Evolutionary conservation across 2,113 vertebrate species (phyloP).

Genomic region (Myotis davidii): DNA sequence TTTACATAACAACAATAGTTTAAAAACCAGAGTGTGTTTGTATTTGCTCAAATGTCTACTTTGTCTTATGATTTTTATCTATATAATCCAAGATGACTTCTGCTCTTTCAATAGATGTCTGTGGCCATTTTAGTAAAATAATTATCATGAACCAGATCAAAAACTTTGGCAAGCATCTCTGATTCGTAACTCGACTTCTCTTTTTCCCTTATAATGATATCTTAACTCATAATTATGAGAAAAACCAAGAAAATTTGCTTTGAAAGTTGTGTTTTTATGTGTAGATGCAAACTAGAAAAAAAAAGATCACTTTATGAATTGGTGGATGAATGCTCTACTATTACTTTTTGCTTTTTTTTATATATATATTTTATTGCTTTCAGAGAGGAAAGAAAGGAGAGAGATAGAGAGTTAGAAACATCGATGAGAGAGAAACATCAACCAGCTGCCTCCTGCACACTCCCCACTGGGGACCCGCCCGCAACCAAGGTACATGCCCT

Average conservation of each 20-base stretch:
- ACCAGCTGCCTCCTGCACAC: no score
- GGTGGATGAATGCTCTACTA: neutral
- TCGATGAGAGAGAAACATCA: no score
- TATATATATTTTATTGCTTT: no score
- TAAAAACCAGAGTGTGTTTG: neutral
- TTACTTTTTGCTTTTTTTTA: neutral
- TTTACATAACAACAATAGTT: neutral
- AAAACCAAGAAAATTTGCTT: neutral
- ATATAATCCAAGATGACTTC: neutral
- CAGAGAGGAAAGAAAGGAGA: no score
- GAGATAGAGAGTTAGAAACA: no score
- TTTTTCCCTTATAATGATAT: neutral
- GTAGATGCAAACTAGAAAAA: neutral
- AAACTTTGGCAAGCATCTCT: neutral
- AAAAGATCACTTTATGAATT: neutral
- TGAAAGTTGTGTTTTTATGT: conserved; percentile 20
- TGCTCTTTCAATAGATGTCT: neutral
- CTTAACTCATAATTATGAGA: neutral
- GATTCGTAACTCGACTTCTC: neutral
- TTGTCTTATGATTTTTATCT: neutral
- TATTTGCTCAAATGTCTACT: neutral
- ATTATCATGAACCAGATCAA: neutral
- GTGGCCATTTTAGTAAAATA: conserved; percentile 12
- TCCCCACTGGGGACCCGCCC: no score
- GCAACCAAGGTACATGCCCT: no score